Evolutionary conservation across 2,113 vertebrate genomes (phyloP).

Genomic region (Nothobranchius kuhntae): DNA sequence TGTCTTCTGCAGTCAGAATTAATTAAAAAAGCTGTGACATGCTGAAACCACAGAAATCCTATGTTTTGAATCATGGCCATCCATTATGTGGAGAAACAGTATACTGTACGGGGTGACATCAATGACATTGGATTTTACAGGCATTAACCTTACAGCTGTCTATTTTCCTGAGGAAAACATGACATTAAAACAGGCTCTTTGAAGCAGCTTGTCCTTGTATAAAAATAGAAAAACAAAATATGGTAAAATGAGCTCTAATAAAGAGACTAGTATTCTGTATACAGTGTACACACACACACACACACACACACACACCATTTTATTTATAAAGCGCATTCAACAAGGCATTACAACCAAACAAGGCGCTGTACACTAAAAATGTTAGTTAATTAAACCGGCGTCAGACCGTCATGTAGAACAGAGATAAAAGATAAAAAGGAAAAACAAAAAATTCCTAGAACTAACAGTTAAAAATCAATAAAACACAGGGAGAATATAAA

Average conservation of each 20-base stretch:
- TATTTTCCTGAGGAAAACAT: neutral
- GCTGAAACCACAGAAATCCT: neutral
- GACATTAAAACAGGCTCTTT: neutral
- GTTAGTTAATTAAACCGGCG: too few relatives aligned
- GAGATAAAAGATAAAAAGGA: too few relatives aligned
- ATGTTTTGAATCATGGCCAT: neutral
- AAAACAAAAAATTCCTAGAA: too few relatives aligned
- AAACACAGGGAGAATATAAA: too few relatives aligned
- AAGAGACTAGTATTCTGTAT: too few relatives aligned
- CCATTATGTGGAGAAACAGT: neutral
- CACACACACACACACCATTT: too few relatives aligned
- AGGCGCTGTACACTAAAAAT: too few relatives aligned
- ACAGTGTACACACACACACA: too few relatives aligned
- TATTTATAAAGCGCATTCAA: too few relatives aligned
- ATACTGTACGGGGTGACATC: neutral
- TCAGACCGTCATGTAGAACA: too few relatives aligned
- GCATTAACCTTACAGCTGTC: neutral
- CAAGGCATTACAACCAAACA: too few relatives aligned
- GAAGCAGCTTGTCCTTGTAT: neutral
- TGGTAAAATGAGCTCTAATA: neutral
- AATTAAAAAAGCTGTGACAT: neutral
- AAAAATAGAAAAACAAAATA: neutral
- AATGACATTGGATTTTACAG: neutral
- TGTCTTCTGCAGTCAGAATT: constrained; percentile 1
- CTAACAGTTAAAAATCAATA: too few relatives aligned